Percentiles rank a stretch among this genome's conserved stretches.
Evolutionary conservation across 1,140 invertebrate genomes (phyloP).

Genomic region (Liolophura sinensis): DNA sequence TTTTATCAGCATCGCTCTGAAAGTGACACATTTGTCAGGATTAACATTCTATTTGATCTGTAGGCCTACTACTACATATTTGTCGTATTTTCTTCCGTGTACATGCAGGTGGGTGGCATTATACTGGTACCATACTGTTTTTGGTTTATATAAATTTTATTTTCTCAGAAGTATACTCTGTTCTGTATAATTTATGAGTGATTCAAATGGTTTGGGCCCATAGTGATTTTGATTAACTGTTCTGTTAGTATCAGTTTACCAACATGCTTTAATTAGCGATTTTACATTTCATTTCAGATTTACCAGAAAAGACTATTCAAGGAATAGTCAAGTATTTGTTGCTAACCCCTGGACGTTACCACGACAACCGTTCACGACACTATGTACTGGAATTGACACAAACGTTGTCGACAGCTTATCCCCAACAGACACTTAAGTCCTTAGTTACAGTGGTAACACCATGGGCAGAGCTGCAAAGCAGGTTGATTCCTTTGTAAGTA

Average conservation of each 20-base stretch:
- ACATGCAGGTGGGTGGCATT: no score
- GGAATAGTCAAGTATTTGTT: constrained; percentile 77
- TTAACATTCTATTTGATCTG: no score
- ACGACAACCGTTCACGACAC: constrained; percentile 75
- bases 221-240: not conserved
- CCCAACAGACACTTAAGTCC: constrained; percentile 72
- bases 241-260: not conserved
- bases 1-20: no score
- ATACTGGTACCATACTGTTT: no score
- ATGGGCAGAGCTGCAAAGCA: constrained; percentile 69
- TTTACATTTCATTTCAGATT: constrained; percentile 64
- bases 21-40: no score
- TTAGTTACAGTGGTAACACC: constrained; percentile 67
- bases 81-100: no score
- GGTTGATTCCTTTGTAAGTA: constrained; percentile 72
- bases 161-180: no score
- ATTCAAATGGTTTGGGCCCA: not conserved
- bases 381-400: constrained; percentile 73
- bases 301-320: constrained; percentile 76
- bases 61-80: no score
- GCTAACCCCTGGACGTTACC: constrained; percentile 75
- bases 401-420: constrained; percentile 68
- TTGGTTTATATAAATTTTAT: no score
- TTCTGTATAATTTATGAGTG: not conserved
- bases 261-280: no score